Evolutionary conservation across 2,797 vertebrate species (phyloP).

Genomic region (Loriculus beryllinus): DNA sequence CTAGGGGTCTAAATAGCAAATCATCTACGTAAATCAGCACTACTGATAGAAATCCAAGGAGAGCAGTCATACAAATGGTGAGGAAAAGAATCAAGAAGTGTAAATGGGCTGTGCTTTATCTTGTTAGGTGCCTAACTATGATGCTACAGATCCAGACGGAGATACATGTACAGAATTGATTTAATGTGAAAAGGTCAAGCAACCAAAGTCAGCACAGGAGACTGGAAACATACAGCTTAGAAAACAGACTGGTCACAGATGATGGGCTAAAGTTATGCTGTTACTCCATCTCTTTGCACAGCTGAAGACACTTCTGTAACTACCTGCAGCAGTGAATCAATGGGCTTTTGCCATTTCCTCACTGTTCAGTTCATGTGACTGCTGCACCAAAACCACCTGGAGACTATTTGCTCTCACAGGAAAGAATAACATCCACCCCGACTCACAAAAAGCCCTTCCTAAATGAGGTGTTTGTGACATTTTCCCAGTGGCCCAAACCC

Average conservation of each 20-base stretch:
- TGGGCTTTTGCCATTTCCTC: background rate
- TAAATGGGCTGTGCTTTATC: background rate
- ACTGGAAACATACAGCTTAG: background rate
- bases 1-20: background rate
- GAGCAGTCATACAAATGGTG: background rate
- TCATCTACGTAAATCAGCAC: background rate
- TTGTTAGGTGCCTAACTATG: background rate
- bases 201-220: background rate
- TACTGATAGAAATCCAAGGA: background rate
- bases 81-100: background rate
- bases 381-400: background rate
- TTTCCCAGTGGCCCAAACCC: background rate
- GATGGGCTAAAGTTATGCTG: background rate
- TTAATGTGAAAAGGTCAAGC: background rate
- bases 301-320: background rate
- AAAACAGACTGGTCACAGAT: background rate
- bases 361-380: background rate
- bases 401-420: background rate
- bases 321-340: background rate
- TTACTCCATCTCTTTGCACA: background rate
- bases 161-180: rapidly evolving
- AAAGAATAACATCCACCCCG: background rate
- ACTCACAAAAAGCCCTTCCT: background rate
- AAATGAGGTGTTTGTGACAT: background rate
- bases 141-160: background rate